Evolutionary conservation across 2,113 vertebrate species (phyloP), one percentile per base, ranked within the genome.

Genomic region (Neodon shergylaensis): DNA sequence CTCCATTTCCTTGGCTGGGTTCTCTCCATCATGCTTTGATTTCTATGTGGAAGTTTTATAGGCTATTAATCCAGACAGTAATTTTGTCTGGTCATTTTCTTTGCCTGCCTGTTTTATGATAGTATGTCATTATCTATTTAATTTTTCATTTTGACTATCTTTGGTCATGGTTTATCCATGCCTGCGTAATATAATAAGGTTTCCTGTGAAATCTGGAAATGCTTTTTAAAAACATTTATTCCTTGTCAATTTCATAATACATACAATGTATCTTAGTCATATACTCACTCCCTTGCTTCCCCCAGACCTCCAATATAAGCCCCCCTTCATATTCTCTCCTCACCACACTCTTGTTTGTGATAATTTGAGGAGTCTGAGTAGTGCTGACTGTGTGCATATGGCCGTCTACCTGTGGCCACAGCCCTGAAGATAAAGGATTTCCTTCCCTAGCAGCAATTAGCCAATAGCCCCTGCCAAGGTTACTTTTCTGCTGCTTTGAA

Each of bases 171-270:
- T 90, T 94, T 24, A 78, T 47, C 21, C 5, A 49, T 90, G n/a
- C 74, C 63, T 78, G 4, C 83, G 31, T 68, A 65, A 24, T 39
- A 73, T 39, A 73, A 73, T 89, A 83, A 86, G 21, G 54, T 70
- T 94, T 47, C 66, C 6, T 93, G 33, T 96, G 83, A 91, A 81
- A 94, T 93, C 93, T 94, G 70, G 61, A 92, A 28, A n/a, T 49
- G 39, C 78, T 84, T 89, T 93, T 94, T 83, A 65, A 77, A 72
- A 94, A 77, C 24, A 47, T 47, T 76, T 28, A 47, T 47, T 47
- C 42, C 13, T 77, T 77, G 74, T 47, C 42, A 77, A 28, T 49
- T 47, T 47, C n/a, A 31, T 31, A 31, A 39, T 76, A 47, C 8
- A 47, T 44, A 44, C 73, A 76, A 31, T 77, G 42, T 28, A 76